Conservation (phyloP, 1,140 invertebrate species). For the Dinothrombium tinctorium region DNA sequence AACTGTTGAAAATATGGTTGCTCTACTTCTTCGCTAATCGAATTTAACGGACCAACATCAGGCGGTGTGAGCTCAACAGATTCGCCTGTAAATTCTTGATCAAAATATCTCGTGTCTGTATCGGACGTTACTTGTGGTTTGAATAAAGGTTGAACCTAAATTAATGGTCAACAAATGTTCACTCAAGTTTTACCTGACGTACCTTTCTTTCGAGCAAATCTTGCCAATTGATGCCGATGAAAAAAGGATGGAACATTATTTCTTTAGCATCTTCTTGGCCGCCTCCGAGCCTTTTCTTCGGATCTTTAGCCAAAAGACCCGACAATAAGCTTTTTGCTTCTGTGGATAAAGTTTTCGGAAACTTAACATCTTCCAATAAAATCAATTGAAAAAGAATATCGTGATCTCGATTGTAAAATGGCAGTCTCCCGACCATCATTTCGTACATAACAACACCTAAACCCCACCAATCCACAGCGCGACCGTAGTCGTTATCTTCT, state of each 20-base stretch:
- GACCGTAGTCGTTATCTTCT: conserved; percentile 91
- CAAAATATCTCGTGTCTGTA: conserved; percentile 91
- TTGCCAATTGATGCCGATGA: conserved; percentile 67
- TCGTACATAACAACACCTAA: conserved; percentile 67
- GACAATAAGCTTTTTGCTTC: conserved; percentile 63
- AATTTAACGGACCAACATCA: conserved; percentile 36
- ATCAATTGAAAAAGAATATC: conserved; percentile 85
- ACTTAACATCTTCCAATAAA: conserved; percentile 59
- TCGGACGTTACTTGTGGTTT: conserved; percentile 86
- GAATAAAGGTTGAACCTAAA: conserved; percentile 61
- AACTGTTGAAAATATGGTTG: conserved; percentile 47
- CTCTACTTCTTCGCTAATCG: conserved; percentile 41
- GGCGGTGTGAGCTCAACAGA: conserved; percentile 85
- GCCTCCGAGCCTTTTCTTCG: conserved; percentile 53
- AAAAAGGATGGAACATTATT: conserved; percentile 76
- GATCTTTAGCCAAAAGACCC: conserved; percentile 73
- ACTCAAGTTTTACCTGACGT: conserved; percentile 10
- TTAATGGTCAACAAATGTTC: conserved; percentile 12
- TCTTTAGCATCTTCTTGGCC: conserved; percentile 79
- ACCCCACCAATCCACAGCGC: conserved; percentile 97
- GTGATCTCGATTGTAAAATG: conserved; percentile 95
- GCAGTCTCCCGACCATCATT: conserved; percentile 85
- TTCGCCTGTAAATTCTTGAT: conserved; percentile 93
- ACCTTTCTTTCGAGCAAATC: conserved; percentile 65
- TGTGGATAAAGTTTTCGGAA: conserved; percentile 60